Conservation (phyloP, 2,797 vertebrate species). For the Alfaro cultratus region DNA sequence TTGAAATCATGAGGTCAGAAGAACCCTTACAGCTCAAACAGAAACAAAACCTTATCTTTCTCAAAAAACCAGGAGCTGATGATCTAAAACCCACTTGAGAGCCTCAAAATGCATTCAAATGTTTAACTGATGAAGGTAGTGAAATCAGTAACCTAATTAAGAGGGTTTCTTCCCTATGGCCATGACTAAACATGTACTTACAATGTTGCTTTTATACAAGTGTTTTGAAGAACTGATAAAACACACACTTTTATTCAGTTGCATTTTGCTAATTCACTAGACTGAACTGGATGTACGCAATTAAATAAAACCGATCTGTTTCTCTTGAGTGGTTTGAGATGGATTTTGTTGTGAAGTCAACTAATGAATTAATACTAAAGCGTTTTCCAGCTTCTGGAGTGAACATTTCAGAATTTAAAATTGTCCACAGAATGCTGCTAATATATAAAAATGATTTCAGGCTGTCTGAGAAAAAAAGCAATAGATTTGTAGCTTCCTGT, state of each 20-base stretch:
- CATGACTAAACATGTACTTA: background rate
- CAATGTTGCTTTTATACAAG: background rate
- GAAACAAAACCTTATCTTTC: background rate
- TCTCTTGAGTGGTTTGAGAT: background rate
- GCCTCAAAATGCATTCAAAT: background rate
- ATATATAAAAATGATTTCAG: background rate
- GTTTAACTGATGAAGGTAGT: background rate
- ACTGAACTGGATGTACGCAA: background rate
- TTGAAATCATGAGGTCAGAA: background rate
- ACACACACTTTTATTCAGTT: background rate
- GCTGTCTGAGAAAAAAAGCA: background rate
- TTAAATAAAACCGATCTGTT: background rate
- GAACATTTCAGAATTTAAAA: background rate
- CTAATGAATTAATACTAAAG: background rate
- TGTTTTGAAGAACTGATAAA: background rate
- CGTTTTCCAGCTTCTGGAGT: background rate
- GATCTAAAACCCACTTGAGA: background rate
- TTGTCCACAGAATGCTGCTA: background rate
- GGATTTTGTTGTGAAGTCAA: background rate
- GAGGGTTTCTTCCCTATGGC: background rate
- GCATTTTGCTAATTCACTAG: background rate
- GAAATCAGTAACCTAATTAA: background rate
- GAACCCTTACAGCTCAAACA: background rate
- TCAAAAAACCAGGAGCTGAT: background rate
- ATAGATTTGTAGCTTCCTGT: background rate